Conservation (phyloP, 2,888 invertebrate genomes). For the Plebejus anna region DNA sequence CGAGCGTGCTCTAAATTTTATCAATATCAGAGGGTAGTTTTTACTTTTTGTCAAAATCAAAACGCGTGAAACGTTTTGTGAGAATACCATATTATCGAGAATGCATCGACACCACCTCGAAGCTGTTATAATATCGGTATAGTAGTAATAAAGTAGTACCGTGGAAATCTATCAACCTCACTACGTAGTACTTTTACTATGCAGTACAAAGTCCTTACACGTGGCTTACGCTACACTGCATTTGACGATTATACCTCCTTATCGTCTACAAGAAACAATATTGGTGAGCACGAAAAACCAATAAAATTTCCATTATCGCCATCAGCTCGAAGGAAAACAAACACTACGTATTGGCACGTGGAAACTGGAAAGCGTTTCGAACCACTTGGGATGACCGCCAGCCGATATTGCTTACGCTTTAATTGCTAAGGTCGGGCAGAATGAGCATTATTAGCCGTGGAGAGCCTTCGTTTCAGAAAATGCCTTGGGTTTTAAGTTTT, state of each 20-base stretch:
- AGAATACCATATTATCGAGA: too few species aligned
- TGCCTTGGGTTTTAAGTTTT: not conserved
- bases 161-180: not conserved
- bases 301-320: constrained; percentile 63
- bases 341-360: constrained; percentile 53
- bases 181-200: constrained; percentile 30
- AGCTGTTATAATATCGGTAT: not conserved
- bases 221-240: constrained; percentile 48
- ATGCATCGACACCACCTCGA: too few species aligned
- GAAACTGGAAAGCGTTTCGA: constrained; percentile 37
- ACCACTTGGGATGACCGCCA: not conserved
- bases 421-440: not conserved
- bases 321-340: constrained; percentile 54
- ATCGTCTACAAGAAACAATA: constrained; percentile 60
- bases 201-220: constrained; percentile 40
- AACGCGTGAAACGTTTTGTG: too few species aligned
- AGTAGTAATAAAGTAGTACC: too few species aligned
- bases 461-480: not conserved
- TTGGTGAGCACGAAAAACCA: constrained; percentile 59
- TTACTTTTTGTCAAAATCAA: too few species aligned
- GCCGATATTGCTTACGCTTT: constrained; percentile 3
- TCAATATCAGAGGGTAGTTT: too few species aligned
- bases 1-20: too few species aligned
- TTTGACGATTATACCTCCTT: constrained; percentile 52
- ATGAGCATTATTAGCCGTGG: not conserved